These are phyloP conservation scores for Pardalotus punctatus DNA, from an alignment of 2,113 vertebrate species.

Conservation along the genomic window DNA sequence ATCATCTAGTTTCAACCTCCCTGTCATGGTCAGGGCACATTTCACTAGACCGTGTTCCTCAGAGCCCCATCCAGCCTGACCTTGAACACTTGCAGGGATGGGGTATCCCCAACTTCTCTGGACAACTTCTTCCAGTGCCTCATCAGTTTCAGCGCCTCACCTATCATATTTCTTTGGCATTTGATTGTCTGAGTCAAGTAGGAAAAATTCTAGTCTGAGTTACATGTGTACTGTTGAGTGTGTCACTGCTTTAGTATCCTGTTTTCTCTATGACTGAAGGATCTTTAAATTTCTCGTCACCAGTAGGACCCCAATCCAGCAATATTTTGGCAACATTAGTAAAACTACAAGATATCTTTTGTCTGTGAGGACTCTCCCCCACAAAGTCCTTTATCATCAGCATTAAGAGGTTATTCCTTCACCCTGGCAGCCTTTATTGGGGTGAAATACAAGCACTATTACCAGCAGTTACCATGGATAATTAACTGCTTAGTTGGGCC, in stretches of 20 bases:
- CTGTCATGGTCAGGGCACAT: background rate
- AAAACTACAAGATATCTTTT: background rate
- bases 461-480: background rate
- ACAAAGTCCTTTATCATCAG: background rate
- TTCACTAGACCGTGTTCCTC: background rate
- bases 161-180: background rate
- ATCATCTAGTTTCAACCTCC: background rate
- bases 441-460: background rate
- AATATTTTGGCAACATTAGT: background rate
- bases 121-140: background rate
- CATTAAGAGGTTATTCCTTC: background rate
- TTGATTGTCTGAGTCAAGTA: accelerated
- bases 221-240: background rate
- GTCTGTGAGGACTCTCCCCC: background rate
- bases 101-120: background rate
- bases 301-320: background rate
- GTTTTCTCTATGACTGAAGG: background rate
- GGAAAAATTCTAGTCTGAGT: background rate
- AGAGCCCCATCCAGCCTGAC: background rate
- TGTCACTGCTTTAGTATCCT: background rate
- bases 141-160: background rate
- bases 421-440: background rate
- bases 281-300: background rate
- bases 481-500: background rate
- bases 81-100: background rate